phyloP scores from a whole-genome alignment of 2,113 vertebrate species.

The Nicator chloris region DNA sequence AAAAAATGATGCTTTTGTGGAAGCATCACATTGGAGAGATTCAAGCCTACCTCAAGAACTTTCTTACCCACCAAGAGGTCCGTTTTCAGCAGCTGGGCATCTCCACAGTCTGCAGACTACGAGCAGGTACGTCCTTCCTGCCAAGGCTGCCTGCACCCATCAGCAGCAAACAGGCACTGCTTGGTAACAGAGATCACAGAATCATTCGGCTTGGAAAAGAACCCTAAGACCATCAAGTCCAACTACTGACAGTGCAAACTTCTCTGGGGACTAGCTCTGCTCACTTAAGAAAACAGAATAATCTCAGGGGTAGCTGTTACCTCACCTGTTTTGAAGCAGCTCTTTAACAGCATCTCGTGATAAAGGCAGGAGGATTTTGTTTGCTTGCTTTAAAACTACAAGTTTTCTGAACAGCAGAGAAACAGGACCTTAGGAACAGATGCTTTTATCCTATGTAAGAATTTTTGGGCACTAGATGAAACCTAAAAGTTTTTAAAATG shows the following conservation, averaged over 20 bases:
- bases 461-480: not conserved
- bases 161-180: not conserved
- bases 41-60: slow-evolving; percentile 48
- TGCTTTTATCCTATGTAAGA: not conserved
- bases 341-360: not conserved
- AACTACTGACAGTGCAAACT: not conserved
- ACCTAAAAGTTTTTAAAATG: not conserved
- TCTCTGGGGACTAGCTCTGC: not conserved
- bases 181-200: not conserved
- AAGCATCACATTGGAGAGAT: slow-evolving; percentile 27
- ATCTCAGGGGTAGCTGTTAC: not conserved
- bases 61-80: slow-evolving; percentile 58
- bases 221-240: not conserved
- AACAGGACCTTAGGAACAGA: not conserved
- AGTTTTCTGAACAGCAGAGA: not conserved
- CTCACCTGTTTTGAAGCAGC: not conserved
- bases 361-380: not conserved
- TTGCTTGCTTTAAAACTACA: not conserved
- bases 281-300: not conserved
- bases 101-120: slow-evolving; percentile 44
- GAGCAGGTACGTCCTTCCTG: slow-evolving; percentile 17
- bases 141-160: not conserved
- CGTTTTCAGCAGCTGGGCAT: slow-evolving; percentile 71
- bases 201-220: not conserved
- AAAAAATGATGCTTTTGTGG: slow-evolving; percentile 27